Conservation (phyloP, 2,888 invertebrate genomes). For the Horisme vitalbata region DNA sequence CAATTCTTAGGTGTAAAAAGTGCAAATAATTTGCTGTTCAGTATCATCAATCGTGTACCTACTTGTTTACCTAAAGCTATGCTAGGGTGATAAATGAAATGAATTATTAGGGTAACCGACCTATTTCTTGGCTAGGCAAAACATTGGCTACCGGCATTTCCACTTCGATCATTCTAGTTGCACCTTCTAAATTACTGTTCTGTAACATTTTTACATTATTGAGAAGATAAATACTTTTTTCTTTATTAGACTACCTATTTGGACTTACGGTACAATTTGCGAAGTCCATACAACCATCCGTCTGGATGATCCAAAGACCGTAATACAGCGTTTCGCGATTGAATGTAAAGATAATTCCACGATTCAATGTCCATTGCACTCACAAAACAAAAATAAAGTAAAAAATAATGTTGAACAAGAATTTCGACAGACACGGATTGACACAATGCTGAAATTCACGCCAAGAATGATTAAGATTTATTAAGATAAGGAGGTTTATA, state of each 20-base stretch:
- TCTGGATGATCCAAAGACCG: constrained; percentile 61
- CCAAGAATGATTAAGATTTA: neutral
- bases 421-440: neutral
- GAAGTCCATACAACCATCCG: constrained; percentile 56
- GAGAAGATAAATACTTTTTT: neutral
- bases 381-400: constrained; percentile 7
- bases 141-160: constrained; percentile 35
- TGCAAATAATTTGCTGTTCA: no score
- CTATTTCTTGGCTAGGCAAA: constrained; percentile 13
- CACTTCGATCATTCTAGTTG: constrained; percentile 37
- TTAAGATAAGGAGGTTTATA: neutral
- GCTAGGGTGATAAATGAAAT: neutral
- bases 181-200: constrained; percentile 25
- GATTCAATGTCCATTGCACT: constrained; percentile 42
- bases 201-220: constrained; percentile 30
- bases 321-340: constrained; percentile 58
- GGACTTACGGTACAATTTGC: constrained; percentile 48
- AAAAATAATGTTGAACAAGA: constrained; percentile 4
- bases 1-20: no score
- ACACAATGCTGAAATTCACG: neutral
- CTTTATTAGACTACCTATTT: neutral
- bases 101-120: neutral
- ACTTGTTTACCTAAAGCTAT: no score
- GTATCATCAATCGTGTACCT: no score
- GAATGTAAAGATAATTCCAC: constrained; percentile 52